Evolutionary conservation across 2,113 vertebrate genomes (phyloP), one percentile per base, ranked within the genome.

Genomic region (Sceloporus undulatus): DNA sequence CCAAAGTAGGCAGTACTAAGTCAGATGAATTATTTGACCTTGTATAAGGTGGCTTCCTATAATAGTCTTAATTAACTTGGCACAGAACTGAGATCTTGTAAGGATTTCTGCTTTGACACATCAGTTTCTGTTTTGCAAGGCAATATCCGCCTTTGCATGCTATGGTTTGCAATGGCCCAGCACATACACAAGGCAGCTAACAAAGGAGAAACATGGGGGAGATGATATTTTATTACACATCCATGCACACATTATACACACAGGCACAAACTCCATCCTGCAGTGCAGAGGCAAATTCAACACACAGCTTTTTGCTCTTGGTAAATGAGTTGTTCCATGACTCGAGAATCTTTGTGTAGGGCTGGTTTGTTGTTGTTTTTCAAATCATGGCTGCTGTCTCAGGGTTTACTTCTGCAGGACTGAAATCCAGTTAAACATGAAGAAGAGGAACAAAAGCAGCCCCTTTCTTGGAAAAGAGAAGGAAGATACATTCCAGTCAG

Each of bases 361-460:
- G 40, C n/a, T 23, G 19, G 9, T 18, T 34, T 23, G 38, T 56
- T 56, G n/a, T 9, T 25, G 2, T 48, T 9, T 54, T 27, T 56
- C 2, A 59, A 74, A 52, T 23, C 19, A 38, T n/a, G 29, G 16
- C 59, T 84, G 70, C 70, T 56, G 70, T 40, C 74, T 84, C 70
- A 59, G n/a, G 52, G 18, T 56, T 84, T 56, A 34, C 59, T 74
- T 76, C 52, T 76, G 19, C 54, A 27, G 18, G 11, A 25, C 54
- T 40, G 71, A 74, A 84, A 75, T 75, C 83, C 71, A 27, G 83
- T 75, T 76, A 68, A 68, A 68, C 62, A 71, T 29, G 6, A 40
- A 82, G 18, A 56, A 75, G 18, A 59, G 48, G 52, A 85, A 75
- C 83, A 85, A 75, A 75, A 73, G 40, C 29, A 56, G 48, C 23